Evolutionary conservation across 2,113 vertebrate genomes (phyloP), one percentile per base, ranked within the genome.

Genomic region (Tautogolabrus adspersus): DNA sequence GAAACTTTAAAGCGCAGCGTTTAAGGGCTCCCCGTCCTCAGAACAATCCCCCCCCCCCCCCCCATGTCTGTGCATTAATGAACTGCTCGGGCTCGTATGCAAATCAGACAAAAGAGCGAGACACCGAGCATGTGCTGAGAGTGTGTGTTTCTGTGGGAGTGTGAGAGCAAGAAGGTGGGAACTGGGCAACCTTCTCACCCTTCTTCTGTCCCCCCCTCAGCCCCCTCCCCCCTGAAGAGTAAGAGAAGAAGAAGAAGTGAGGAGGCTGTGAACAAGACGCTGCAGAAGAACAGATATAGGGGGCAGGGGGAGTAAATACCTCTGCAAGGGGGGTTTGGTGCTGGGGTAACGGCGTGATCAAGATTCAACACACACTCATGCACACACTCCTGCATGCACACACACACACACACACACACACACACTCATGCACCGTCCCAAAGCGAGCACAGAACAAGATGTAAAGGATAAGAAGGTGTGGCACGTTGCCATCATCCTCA

Each of bases 131-230:
- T 88, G 86, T 76, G 78, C 59, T 87, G 61, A 74, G 80, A 77
- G 85, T 59, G 83, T 59, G 81, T 79, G 72, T 77, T 87, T 87
- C 81, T 87, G 81, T 89, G 86, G 73, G 81, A 82, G 71, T 75
- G 68, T 73, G 83, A 75, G 84, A 89, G 84, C 72, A 72, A 64
- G 77, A 84, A 92, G 93, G 93, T 94, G 94, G 93, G 94, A 95
- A 95, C 91, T 74, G 60, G 84, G 83, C 88, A 94, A 94, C 93
- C 93, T 93, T 84, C 89, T 94, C 91, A 94, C 93, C 94, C 89
- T 89, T 59, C 72, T 87, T 79, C 88, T 87, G 88, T 80, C 76
- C 30, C 30, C 30, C 30, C 30, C n/a, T 88, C 44, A 38, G 88
- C 64, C 74, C 75, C 76, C 82, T 34, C 74, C 30, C 66, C 79